Percentiles rank a stretch among this genome's conserved stretches.
These are phyloP conservation scores for Pseudochromis fuscus DNA, from an alignment of 2,797 vertebrate genomes.

Conservation along the genomic window DNA sequence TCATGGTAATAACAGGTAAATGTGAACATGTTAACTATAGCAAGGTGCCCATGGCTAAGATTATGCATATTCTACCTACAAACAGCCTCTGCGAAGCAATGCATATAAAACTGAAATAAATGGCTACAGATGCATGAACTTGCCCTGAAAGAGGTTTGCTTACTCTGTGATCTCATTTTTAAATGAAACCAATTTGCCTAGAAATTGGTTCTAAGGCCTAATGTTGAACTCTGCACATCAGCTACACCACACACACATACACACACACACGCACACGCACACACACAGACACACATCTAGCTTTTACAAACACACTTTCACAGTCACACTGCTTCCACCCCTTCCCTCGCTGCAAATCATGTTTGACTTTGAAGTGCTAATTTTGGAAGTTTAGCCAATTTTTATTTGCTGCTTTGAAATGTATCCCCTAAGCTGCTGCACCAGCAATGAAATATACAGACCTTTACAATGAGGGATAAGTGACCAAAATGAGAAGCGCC, in stretches of 20 bases:
- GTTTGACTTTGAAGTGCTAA: constrained; percentile 93
- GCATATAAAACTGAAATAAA: constrained; percentile 84
- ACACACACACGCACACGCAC: constrained; percentile 40
- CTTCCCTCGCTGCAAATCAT: constrained; percentile 87
- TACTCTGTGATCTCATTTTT: constrained; percentile 90
- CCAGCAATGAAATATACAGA: constrained; percentile 88
- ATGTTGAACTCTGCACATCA: constrained; percentile 88
- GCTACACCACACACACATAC: constrained; percentile 65
- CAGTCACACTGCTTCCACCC: constrained; percentile 84
- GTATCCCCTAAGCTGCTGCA: constrained; percentile 89
- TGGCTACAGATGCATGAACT: constrained; percentile 86
- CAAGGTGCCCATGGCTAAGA: constrained; percentile 69
- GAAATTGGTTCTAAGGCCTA: constrained; percentile 91
- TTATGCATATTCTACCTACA: constrained; percentile 82
- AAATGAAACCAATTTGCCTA: constrained; percentile 92
- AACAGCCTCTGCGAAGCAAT: constrained; percentile 78
- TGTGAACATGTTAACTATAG: constrained; percentile 71
- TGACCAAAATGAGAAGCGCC: constrained; percentile 89
- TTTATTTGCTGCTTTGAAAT: constrained; percentile 92
- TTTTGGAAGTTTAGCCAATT: constrained; percentile 92
- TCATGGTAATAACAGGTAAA: constrained; percentile 79
- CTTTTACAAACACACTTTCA: constrained; percentile 80
- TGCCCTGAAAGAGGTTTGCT: constrained; percentile 87
- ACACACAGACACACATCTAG: constrained; percentile 55
- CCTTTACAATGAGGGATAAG: constrained; percentile 90